phyloP scores from a whole-genome alignment of 2,797 vertebrate genomes.

The Erethizon dorsatum region DNA sequence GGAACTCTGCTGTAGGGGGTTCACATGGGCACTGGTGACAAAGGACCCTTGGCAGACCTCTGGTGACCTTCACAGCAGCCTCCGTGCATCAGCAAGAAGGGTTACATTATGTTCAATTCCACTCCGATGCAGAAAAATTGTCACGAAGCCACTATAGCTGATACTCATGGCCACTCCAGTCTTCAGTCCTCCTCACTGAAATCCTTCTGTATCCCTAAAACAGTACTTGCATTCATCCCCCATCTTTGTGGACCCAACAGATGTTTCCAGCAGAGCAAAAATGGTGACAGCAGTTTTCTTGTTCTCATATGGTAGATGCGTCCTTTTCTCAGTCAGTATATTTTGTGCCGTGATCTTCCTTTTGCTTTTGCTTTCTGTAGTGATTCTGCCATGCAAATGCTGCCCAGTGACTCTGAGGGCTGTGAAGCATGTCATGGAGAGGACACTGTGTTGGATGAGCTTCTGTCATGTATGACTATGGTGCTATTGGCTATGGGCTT shows the following conservation, averaged over 20 bases:
- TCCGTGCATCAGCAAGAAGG: neutral
- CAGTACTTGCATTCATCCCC: neutral
- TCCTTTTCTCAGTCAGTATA: neutral
- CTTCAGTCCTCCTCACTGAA: slow-evolving; percentile 15
- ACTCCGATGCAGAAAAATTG: neutral
- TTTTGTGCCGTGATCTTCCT: neutral
- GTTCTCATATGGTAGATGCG: neutral
- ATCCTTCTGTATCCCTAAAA: neutral
- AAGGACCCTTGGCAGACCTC: neutral
- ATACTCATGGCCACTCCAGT: neutral
- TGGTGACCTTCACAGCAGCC: neutral
- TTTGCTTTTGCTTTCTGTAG: neutral
- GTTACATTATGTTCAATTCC: neutral
- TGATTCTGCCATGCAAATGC: slow-evolving; percentile 5
- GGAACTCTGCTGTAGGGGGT: neutral
- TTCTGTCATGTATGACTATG: slow-evolving; percentile 1
- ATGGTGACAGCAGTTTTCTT: neutral
- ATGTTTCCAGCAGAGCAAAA: neutral
- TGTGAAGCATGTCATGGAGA: neutral
- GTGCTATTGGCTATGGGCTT: neutral
- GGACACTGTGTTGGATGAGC: neutral
- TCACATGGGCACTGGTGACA: neutral
- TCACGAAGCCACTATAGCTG: neutral
- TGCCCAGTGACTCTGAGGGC: neutral
- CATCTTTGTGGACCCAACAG: neutral